phyloP scores from a whole-genome alignment of 2,797 vertebrate species.

The Clarias pachynema region DNA sequence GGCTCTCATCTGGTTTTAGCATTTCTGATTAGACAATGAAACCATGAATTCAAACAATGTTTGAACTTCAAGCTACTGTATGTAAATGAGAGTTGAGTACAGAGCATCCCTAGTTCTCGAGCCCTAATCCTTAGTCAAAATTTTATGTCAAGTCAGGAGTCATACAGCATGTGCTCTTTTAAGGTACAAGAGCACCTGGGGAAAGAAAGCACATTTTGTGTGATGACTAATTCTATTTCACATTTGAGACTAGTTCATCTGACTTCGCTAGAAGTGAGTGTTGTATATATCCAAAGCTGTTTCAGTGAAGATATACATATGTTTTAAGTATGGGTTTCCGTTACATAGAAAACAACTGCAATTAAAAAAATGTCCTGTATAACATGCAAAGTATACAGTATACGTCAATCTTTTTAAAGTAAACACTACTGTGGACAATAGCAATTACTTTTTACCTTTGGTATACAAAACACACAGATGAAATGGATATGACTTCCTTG shows the following conservation, averaged over 20 bases:
- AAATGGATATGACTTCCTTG: neutral
- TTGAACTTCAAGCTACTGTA: neutral
- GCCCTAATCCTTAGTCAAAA: neutral
- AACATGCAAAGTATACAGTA: neutral
- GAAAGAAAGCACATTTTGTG: no score
- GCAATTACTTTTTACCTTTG: conserved; percentile 1
- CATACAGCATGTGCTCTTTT: neutral
- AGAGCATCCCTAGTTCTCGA: neutral
- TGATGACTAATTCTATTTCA: neutral
- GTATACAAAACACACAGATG: neutral
- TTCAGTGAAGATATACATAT: neutral
- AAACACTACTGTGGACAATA: neutral
- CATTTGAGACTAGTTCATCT: neutral
- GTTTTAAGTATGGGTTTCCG: neutral
- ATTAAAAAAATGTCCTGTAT: neutral
- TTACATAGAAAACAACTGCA: neutral
- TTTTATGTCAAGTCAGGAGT: neutral
- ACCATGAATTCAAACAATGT: neutral
- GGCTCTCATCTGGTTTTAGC: no score
- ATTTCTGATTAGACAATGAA: neutral
- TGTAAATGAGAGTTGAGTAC: neutral
- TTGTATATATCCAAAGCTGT: neutral
- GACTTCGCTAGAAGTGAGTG: neutral
- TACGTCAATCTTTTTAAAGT: neutral
- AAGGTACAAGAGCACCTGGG: neutral